These are phyloP conservation scores for Echinometra lucunter DNA, from an alignment of 53 echinoderm and acorn worm genomes.

Conservation along the genomic window DNA sequence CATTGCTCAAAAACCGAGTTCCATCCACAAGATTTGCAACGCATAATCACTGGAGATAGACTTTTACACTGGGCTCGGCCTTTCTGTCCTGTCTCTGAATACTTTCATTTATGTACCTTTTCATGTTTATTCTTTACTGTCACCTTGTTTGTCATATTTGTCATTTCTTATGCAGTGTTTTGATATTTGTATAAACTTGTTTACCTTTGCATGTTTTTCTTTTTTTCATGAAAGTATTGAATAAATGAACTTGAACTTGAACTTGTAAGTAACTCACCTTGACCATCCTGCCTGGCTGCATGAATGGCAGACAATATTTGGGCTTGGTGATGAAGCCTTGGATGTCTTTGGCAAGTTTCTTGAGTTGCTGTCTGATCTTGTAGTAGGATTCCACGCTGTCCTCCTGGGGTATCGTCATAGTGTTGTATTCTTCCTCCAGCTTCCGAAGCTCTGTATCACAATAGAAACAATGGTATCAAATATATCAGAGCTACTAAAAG, in stretches of 20 bases:
- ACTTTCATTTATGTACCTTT: too few relatives aligned
- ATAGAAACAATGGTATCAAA: not conserved
- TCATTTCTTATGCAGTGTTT: too few relatives aligned
- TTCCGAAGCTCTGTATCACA: constrained; percentile 82
- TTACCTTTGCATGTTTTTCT: not conserved
- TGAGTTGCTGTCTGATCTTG: constrained; percentile 92
- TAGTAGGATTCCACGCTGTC: constrained; percentile 95
- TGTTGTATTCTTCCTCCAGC: constrained; percentile 92
- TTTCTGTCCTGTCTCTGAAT: too few relatives aligned
- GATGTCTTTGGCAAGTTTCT: constrained; percentile 86
- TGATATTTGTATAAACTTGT: too few relatives aligned
- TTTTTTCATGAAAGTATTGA: not conserved
- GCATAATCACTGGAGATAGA: too few relatives aligned
- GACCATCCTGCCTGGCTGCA: constrained; percentile 97
- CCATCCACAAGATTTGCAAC: too few relatives aligned
- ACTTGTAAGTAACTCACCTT: constrained; percentile 85
- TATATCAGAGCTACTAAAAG: not conserved
- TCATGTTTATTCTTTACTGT: too few relatives aligned
- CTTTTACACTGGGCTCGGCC: too few relatives aligned
- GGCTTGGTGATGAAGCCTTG: constrained; percentile 87
- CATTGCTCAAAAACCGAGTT: too few relatives aligned
- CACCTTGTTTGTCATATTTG: too few relatives aligned
- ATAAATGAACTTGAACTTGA: too few relatives aligned
- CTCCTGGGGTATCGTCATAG: constrained; percentile 86
- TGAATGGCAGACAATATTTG: constrained; percentile 92